Base-by-base conservation (phyloP, 2,888 invertebrate genomes). In the Lasius platythorax region DNA sequence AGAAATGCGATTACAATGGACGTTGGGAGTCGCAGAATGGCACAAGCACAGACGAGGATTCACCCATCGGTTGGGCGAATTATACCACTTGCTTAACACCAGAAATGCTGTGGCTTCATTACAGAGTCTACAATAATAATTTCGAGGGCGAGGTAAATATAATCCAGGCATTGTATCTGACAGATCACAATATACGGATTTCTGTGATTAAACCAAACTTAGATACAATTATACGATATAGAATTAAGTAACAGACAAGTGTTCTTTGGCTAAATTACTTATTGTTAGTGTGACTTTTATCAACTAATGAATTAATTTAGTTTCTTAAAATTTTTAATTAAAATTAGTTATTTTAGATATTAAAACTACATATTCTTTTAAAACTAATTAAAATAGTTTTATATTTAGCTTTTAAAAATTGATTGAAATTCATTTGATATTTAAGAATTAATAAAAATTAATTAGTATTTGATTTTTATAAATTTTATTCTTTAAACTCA, bases 51-150 rank as follows among this genome's bases (percentile, higher is more conserved):
- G 90, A 90, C 58, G 89, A 88, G 8, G 92, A 93, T 46, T 91
- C 91, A 58, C 85, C 94, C 1, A 95, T 94, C 30, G 98, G 98
- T 2, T 98, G 98, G 97, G 98, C 98, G 2, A 98, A 98, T 94
- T 98, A 97, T 93, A 97, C 97, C 0, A 96, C 96, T 0, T 98
- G 98, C 93, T 97, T 97, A 91, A 97, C 97, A 6, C 96, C 96
- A 0, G 97, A 97, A 92, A 96, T 97, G 76, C 96, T 96, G 66
- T 95, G 96, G 11, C 95, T 98, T 0, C 96, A 98, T 86, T 95
- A 96, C 76, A 97, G 97, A 95, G 96, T 97, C 18, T 96, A 96
- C 46, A 91, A 90, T 12, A 91, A 89, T 74, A 53, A 83, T 28
- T 43, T 87, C 63, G 90, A 91, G 15, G 90, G 90, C 18, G 87